phyloP scores from a whole-genome alignment of 2,113 vertebrate species.

The Alosa alosa region DNA sequence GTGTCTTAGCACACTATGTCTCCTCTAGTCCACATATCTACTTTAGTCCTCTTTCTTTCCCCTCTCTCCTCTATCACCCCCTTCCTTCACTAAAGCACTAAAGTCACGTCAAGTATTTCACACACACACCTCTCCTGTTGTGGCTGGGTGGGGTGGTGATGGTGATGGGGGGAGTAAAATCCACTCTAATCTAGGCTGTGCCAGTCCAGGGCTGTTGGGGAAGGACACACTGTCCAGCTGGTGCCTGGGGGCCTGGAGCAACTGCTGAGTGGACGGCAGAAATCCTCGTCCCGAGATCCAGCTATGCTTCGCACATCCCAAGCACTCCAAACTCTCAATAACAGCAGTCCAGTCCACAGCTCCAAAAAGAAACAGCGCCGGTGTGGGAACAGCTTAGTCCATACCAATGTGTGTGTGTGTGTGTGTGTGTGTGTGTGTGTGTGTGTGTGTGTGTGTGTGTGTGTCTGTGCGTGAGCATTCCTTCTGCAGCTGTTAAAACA shows the following conservation, averaged over 20 bases:
- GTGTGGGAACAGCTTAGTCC: not conserved
- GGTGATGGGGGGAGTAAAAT: not conserved
- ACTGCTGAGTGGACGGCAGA: not conserved
- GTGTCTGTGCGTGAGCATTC: not conserved
- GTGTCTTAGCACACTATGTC: too few species aligned
- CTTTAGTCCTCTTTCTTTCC: not conserved
- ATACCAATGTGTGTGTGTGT: constrained; percentile 2
- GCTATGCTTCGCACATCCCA: not conserved
- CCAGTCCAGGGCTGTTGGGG: not conserved
- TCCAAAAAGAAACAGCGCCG: not conserved
- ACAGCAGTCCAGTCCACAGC: not conserved
- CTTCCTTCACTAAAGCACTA: too few species aligned
- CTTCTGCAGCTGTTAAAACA: constrained; percentile 3
- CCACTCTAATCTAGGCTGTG: not conserved
- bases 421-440: constrained; percentile 7
- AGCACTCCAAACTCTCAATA: not conserved
- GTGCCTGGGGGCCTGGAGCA: not conserved
- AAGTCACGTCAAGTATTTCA: not conserved
- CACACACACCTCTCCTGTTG: not conserved
- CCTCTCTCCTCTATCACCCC: too few species aligned
- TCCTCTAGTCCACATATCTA: not conserved
- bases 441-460: constrained; percentile 3
- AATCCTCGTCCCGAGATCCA: not conserved
- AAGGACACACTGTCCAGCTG: not conserved
- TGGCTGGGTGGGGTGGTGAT: not conserved